Conservation (phyloP, 2,888 invertebrate genomes). For the Electrophaes corylata region DNA sequence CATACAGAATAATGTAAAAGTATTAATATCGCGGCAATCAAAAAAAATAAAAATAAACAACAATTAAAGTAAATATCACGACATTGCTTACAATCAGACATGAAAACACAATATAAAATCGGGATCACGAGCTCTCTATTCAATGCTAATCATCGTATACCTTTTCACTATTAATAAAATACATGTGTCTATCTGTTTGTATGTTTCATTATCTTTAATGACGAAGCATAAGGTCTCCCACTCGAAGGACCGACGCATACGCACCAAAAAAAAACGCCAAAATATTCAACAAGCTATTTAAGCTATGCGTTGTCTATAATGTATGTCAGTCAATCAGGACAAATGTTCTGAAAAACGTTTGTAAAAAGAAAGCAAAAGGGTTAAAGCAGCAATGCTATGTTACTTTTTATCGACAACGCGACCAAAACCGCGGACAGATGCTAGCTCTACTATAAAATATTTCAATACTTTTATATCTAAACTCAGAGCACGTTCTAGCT, state of each 20-base stretch:
- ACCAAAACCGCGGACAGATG: neutral
- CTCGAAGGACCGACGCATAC: too few relatives aligned
- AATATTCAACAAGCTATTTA: too few relatives aligned
- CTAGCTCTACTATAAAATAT: neutral
- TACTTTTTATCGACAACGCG: neutral
- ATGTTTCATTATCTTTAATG: neutral
- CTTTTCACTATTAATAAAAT: neutral
- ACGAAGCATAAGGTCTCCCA: neutral
- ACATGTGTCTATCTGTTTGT: neutral
- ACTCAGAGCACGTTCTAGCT: constrained; percentile 19
- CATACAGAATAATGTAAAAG: too few relatives aligned
- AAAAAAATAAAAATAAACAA: neutral
- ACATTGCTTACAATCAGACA: constrained; percentile 5
- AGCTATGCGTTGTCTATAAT: too few relatives aligned
- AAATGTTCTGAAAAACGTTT: too few relatives aligned
- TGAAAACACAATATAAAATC: constrained; percentile 1
- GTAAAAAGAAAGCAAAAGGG: too few relatives aligned
- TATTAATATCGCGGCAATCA: too few relatives aligned
- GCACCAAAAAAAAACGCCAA: too few relatives aligned
- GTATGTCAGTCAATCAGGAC: too few relatives aligned
- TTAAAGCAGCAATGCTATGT: too few relatives aligned
- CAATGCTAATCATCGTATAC: neutral
- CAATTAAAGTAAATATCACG: constrained; percentile 21
- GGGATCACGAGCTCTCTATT: neutral
- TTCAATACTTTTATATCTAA: constrained; percentile 1